phyloP scores from a whole-genome alignment of 2,113 vertebrate species.

The Neolamprologus toae region DNA sequence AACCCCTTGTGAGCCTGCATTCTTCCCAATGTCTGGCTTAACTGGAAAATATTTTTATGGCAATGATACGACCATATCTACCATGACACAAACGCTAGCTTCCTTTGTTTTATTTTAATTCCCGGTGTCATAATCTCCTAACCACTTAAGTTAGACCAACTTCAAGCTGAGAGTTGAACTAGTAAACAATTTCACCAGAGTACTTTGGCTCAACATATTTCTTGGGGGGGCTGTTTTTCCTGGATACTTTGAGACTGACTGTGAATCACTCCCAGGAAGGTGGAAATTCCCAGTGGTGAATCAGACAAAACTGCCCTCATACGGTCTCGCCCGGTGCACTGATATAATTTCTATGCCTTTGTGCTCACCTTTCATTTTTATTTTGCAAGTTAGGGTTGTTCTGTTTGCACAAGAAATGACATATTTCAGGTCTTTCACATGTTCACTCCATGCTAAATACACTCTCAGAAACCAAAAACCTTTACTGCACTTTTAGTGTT shows the following conservation, averaged over 20 bases:
- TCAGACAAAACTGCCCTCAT: not conserved
- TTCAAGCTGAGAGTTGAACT: not conserved
- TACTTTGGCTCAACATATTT: not conserved
- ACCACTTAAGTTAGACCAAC: not conserved
- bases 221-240: not conserved
- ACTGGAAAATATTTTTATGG: not conserved
- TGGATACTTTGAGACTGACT: not conserved
- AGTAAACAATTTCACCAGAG: not conserved
- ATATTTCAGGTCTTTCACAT: not conserved
- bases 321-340: not conserved
- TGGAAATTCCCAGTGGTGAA: conserved; percentile 17
- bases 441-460: not conserved
- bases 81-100: not conserved
- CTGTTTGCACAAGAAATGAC: not conserved
- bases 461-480: not conserved
- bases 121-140: not conserved
- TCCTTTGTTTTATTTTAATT: not conserved
- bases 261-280: not conserved
- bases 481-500: not conserved
- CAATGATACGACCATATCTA: not conserved
- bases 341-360: not conserved
- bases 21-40: not conserved
- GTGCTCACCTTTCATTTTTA: not conserved
- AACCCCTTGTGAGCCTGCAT: not conserved
- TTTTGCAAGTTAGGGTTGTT: not conserved